Base-by-base conservation (phyloP, 2,888 invertebrate species). In the Cenopis cana region DNA sequence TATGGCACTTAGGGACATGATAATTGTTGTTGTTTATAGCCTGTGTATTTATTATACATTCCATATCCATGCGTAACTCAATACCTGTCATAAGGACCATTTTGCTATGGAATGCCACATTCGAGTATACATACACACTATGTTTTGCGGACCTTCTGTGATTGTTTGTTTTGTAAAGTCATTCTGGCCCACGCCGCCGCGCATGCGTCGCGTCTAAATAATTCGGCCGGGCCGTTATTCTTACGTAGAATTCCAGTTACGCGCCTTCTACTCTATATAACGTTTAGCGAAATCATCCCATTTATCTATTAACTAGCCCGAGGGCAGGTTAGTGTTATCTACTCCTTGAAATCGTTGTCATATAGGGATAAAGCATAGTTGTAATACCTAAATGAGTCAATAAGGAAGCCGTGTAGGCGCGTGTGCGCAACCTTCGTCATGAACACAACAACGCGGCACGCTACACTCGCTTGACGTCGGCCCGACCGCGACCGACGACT, bases 331-430 rank as follows among this genome's bases (percentile, higher is more conserved):
- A 46, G n/a, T n/a, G 46, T 17, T 33, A 29, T 36, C 33, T 56
- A 56, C n/a, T 17, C n/a, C 6, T 14, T n/a, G 56, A n/a, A 9
- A 33, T 33, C 14, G n/a, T 46, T n/a, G 24, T 24, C n/a, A 38
- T 33, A 56, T 3, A 18, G 46, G 33, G 29, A 46, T 59, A 59
- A 54, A 52, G n/a, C 17, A 18, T 77, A 78, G 75, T 75, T 76
- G 76, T 78, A 77, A 76, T 75, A 69, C 46, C 6, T 24, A 46
- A 75, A 79, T 77, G 77, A 79, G 79, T 83, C 85, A 85, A 88
- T 80, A 82, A 89, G 87, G 89, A 88, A 88, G 83, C 76, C 76
- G 77, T 75, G 73, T 73, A 68, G 52, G 73, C 52, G 79, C 83
- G 84, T 85, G 81, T 81, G 83, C 84, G 82, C 74, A 73, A 36